phyloP scores from a whole-genome alignment of 2,797 vertebrate species.

The Hephaestus fuliginosus region DNA sequence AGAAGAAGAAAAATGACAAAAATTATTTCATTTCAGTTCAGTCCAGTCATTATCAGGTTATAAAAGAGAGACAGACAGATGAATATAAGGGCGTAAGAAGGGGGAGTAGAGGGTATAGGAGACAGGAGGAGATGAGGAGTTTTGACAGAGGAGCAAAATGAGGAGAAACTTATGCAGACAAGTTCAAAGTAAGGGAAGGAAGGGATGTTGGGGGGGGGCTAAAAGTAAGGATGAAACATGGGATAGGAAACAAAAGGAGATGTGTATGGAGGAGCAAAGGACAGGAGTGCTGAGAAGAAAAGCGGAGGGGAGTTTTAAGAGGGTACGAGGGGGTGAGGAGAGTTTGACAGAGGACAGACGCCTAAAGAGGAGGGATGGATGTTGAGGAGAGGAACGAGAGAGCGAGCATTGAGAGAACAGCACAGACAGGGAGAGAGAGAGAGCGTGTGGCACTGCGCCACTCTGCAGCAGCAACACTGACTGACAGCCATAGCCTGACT shows the following conservation, averaged over 20 bases:
- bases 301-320: slow-evolving; percentile 32
- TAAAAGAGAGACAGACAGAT: slow-evolving; percentile 2
- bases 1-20: background rate
- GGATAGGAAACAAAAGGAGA: slow-evolving; percentile 15
- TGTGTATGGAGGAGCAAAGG: slow-evolving; percentile 31
- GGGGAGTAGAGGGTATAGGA: background rate
- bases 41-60: background rate
- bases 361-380: slow-evolving; percentile 21
- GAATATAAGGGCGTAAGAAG: background rate
- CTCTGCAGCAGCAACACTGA: slow-evolving; percentile 73
- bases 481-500: slow-evolving; percentile 60
- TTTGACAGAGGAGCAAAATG: slow-evolving; percentile 44
- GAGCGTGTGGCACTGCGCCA: slow-evolving; percentile 72
- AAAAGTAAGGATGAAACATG: background rate
- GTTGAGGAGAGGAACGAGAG: slow-evolving; percentile 20
- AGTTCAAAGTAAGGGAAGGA: slow-evolving; percentile 29
- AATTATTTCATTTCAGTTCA: background rate
- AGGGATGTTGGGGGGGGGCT: background rate
- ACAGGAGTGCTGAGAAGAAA: background rate
- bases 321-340: slow-evolving; percentile 7
- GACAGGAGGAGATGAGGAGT: slow-evolving; percentile 16
- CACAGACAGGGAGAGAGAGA: slow-evolving; percentile 25
- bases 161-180: slow-evolving; percentile 21
- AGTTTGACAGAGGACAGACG: slow-evolving; percentile 16
- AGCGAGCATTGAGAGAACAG: slow-evolving; percentile 33